A percentile compares a stretch with the other conserved stretches of the same genome.
phyloP scores from a whole-genome alignment of 2,888 invertebrate species.

The Candidula unifasciata region DNA sequence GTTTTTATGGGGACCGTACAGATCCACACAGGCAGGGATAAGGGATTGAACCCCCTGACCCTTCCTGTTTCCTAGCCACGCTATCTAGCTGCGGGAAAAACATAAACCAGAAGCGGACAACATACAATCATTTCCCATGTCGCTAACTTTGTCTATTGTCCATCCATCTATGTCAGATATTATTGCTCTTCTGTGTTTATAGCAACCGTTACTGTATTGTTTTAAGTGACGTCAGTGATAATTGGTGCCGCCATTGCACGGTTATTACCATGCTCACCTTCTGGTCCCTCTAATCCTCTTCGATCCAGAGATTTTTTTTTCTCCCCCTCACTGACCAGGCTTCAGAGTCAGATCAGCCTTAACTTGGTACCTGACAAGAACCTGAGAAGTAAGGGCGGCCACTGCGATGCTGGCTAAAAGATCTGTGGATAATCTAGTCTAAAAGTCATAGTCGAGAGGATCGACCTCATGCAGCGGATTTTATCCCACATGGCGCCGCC shows the following conservation, averaged over 20 bases:
- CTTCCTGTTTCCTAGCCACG: not conserved
- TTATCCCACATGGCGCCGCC: too few species aligned
- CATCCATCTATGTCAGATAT: constrained; percentile 34
- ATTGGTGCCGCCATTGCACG: not conserved
- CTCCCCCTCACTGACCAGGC: not conserved
- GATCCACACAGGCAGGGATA: not conserved
- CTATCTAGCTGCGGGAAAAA: not conserved
- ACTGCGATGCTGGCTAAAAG: too few species aligned
- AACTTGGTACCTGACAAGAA: too few species aligned
- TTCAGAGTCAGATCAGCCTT: too few species aligned
- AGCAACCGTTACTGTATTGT: not conserved
- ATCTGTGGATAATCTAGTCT: too few species aligned
- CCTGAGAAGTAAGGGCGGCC: too few species aligned
- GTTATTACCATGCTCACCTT: too few species aligned
- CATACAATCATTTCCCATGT: not conserved
- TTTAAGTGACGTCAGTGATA: not conserved
- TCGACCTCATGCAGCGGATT: too few species aligned
- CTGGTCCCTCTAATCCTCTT: too few species aligned
- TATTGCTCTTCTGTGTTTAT: constrained; percentile 16
- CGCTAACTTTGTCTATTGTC: constrained; percentile 3
- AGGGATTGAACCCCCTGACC: not conserved
- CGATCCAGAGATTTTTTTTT: constrained; percentile 38
- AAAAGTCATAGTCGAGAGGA: too few species aligned
- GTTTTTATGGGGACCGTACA: constrained; percentile 20
- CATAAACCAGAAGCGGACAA: constrained; percentile 19